A percentile compares a stretch with the other conserved stretches of the same genome.
These are phyloP conservation scores for Porites evermanni DNA, from an alignment of 92 coral and sea anemone genomes.

Conservation along the genomic window DNA sequence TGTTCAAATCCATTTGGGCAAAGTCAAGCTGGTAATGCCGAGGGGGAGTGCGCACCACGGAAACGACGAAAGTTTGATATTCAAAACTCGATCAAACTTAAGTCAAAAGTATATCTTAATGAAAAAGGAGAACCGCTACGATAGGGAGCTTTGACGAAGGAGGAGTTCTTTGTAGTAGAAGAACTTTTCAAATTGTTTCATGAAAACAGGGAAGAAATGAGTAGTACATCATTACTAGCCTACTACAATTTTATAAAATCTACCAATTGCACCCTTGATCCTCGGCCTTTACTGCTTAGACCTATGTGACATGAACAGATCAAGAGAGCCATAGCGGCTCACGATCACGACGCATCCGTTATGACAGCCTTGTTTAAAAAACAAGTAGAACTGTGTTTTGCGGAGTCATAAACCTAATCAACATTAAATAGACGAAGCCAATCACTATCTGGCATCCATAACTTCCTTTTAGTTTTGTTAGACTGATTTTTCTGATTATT, in stretches of 20 bases:
- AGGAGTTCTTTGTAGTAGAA: slow-evolving; percentile 29
- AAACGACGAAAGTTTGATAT: slow-evolving; percentile 23
- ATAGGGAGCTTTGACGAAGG: slow-evolving; percentile 16
- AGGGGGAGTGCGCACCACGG: slow-evolving; percentile 17
- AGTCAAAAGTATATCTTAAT: slow-evolving; percentile 9
- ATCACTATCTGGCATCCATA: neutral
- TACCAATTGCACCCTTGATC: neutral
- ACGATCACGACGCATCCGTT: slow-evolving; percentile 29
- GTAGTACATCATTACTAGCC: neutral
- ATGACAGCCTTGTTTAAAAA: slow-evolving; percentile 45
- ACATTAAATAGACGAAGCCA: neutral
- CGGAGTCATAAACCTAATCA: slow-evolving; percentile 3
- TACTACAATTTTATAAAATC: slow-evolving; percentile 10
- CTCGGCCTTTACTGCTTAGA: slow-evolving; percentile 5
- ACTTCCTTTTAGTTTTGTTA: neutral
- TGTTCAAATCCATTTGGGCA: slow-evolving; percentile 44
- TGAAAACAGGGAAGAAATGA: slow-evolving; percentile 13
- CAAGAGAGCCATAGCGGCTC: slow-evolving; percentile 40
- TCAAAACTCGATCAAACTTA: slow-evolving; percentile 12
- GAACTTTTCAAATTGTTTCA: slow-evolving; percentile 14
- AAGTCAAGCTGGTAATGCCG: slow-evolving; percentile 4
- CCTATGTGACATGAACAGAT: slow-evolving; percentile 20
- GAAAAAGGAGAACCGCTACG: slow-evolving; percentile 24
- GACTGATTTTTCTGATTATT: neutral
- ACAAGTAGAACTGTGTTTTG: slow-evolving; percentile 35